phyloP scores from a whole-genome alignment of 2,888 invertebrate genomes.

The Dendrolimus pini region DNA sequence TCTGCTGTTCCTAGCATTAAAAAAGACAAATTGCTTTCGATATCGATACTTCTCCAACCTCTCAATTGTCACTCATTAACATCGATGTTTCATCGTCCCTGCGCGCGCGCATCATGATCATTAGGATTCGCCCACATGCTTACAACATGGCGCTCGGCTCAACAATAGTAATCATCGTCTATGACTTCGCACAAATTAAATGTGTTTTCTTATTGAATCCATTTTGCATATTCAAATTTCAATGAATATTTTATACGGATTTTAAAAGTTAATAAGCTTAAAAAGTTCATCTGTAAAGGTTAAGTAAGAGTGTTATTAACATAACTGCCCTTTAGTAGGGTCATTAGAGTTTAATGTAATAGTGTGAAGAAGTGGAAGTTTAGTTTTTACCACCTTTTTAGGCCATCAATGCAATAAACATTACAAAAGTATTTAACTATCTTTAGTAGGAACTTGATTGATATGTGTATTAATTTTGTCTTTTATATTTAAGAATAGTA shows the following conservation, averaged over 20 bases:
- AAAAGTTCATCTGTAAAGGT: conserved; percentile 21
- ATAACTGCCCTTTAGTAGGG: no score
- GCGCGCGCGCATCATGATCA: background rate
- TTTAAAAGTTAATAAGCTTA: conserved; percentile 1
- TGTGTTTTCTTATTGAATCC: conserved; percentile 8
- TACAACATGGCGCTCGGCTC: conserved; percentile 51
- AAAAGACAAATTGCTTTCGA: background rate
- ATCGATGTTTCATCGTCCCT: background rate
- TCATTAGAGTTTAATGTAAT: no score
- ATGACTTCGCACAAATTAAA: conserved; percentile 47
- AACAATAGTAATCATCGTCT: conserved; percentile 62
- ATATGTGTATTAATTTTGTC: no score
- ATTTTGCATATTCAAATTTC: background rate
- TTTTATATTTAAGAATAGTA: no score
- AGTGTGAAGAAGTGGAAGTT: no score
- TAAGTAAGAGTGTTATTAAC: no score
- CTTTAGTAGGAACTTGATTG: no score
- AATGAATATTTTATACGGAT: background rate
- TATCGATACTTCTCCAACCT: background rate
- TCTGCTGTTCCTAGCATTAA: no score
- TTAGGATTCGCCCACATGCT: conserved; percentile 21
- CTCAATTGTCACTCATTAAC: background rate
- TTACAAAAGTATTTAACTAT: no score
- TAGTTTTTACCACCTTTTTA: no score
- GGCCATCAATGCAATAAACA: no score